Base-by-base conservation (phyloP, 2,113 vertebrate species). In the Seriola aureovittata region DNA sequence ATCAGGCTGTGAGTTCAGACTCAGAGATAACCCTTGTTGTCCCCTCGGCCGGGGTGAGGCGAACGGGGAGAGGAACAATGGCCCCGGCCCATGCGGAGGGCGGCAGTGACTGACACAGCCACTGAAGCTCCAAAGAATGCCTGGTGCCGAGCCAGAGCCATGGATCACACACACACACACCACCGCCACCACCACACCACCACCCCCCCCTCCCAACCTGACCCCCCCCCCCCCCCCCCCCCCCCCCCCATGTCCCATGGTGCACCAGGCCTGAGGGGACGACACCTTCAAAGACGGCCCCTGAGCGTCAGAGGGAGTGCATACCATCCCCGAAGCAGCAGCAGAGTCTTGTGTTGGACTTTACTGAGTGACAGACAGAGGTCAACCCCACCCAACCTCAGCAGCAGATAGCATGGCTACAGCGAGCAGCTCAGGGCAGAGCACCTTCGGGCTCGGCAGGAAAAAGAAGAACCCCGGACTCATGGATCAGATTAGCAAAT, bases 201-300 rank as follows among this genome's bases (percentile, higher is more conserved):
- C n/a, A n/a, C n/a, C n/a, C n/a, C n/a, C n/a, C n/a, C n/a, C n/a
- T n/a, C n/a, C n/a, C n/a, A n/a, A n/a, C n/a, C n/a, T n/a, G n/a
- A n/a, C n/a, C n/a, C n/a, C n/a, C n/a, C n/a, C n/a, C n/a, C n/a
- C n/a, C n/a, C n/a, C n/a, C n/a, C 78, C 85, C 87, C 94, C 94
- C 94, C 91, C 95, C 96, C 92, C 95, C 96, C 95, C 96, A 95
- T 96, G 94, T 98, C 97, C 96, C 96, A 96, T 96, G 96, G 96
- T 96, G 97, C 97, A 86, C 95, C 89, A 66, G 95, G 96, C 55
- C 93, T 3, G 95, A 95, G 96, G 52, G 90, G 96, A 96, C 95
- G 96, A 97, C 96, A 97, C 97, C 97, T 98, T 98, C 97, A 98
- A 97, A 97, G 97, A 96, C 95, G 91, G 96, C 94, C 95, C 96